Conservation (phyloP, 2,888 invertebrate species). For the Sarcophaga variegata region DNA sequence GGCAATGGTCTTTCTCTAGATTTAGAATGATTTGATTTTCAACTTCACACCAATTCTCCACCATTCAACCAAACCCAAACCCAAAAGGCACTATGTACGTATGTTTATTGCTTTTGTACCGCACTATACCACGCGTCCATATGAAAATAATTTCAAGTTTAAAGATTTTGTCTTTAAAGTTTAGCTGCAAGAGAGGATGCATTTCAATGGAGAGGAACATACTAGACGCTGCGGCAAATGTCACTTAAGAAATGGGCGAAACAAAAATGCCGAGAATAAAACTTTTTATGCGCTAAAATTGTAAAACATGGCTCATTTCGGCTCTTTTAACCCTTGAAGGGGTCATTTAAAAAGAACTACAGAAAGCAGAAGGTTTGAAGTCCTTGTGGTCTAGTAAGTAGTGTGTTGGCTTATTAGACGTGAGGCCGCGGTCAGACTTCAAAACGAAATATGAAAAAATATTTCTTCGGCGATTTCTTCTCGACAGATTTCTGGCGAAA, state of each 20-base stretch:
- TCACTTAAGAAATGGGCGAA: conserved; percentile 60
- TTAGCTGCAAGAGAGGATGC: conserved; percentile 30
- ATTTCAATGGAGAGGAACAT: conserved; percentile 29
- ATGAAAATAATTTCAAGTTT: conserved; percentile 58
- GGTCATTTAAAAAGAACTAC: background rate
- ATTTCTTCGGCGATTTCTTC: no score
- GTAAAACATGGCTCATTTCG: conserved; percentile 3
- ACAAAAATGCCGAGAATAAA: conserved; percentile 16
- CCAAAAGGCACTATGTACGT: background rate
- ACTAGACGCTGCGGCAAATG: conserved; percentile 67
- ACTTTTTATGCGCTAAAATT: conserved; percentile 33
- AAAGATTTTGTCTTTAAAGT: conserved; percentile 32
- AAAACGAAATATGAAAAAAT: no score
- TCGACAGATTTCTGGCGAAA: no score
- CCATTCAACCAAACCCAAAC: no score
- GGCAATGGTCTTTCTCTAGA: conserved; percentile 29
- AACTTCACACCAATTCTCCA: conserved; percentile 4
- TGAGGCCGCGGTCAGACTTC: no score
- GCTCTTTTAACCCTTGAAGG: conserved; percentile 31
- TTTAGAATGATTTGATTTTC: conserved; percentile 50
- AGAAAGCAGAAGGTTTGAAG: no score
- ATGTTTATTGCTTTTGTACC: background rate
- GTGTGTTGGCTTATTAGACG: no score
- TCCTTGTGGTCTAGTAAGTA: no score
- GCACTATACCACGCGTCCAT: background rate